These are phyloP conservation scores for Malurus alboscapulatus DNA, from an alignment of 2,113 vertebrate species.

Conservation along the genomic window DNA sequence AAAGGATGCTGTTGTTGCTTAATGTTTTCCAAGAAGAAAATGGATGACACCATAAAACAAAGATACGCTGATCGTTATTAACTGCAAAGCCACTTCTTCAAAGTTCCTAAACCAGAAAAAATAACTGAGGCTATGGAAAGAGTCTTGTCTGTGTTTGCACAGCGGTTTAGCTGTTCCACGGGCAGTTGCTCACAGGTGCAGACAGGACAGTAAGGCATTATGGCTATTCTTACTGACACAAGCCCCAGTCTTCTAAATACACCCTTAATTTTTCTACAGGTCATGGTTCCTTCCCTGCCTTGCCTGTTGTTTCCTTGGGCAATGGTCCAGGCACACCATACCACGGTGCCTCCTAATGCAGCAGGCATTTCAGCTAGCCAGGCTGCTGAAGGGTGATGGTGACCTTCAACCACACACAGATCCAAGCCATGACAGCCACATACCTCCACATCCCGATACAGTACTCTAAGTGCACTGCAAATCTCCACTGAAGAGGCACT, in stretches of 20 bases:
- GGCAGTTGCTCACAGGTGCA: neutral
- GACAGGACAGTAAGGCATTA: neutral
- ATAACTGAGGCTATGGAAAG: neutral
- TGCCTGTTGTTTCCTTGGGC: neutral
- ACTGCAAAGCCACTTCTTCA: neutral
- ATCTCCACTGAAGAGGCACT: fast-evolving
- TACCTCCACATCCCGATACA: fast-evolving
- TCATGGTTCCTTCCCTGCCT: neutral
- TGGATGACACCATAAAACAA: neutral
- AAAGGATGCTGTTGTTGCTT: neutral
- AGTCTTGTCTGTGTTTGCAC: neutral
- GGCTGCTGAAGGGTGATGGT: neutral
- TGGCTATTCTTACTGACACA: neutral
- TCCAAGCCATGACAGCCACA: neutral
- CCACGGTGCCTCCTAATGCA: neutral
- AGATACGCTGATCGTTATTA: neutral
- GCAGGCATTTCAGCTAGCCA: neutral
- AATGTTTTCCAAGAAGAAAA: neutral
- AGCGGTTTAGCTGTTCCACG: neutral
- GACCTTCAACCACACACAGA: neutral
- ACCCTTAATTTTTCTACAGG: neutral
- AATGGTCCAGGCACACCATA: neutral
- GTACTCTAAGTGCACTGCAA: neutral
- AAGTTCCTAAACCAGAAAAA: neutral
- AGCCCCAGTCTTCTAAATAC: neutral